Conservation (phyloP, 30 jellyfish, hydroid and myxozoan genomes). For the Hydractinia symbiolongicarpus region DNA sequence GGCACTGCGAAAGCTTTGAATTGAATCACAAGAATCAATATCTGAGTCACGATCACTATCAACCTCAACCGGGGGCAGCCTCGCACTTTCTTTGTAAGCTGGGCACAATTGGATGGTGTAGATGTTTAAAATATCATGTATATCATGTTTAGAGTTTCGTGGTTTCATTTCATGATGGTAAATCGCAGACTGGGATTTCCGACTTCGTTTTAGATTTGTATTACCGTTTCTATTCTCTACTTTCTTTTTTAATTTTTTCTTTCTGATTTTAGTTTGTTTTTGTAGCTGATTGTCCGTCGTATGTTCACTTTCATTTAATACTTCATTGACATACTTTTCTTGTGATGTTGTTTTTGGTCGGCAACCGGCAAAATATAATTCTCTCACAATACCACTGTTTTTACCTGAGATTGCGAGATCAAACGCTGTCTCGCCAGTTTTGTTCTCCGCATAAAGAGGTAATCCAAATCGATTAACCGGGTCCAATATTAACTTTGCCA, state of each 20-base stretch:
- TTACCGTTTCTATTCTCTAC: no score
- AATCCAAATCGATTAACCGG: neutral
- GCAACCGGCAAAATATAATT: slow-evolving; percentile 16
- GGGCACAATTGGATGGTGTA: slow-evolving; percentile 4
- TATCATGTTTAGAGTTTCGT: neutral
- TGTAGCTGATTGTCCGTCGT: neutral
- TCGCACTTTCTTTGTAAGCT: slow-evolving; percentile 11
- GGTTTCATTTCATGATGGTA: neutral
- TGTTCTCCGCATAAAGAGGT: neutral
- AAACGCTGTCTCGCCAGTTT: neutral
- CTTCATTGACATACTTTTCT: neutral
- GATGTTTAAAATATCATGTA: slow-evolving; percentile 3
- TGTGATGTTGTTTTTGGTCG: slow-evolving; percentile 1
- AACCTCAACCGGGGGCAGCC: neutral
- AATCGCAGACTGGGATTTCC: neutral
- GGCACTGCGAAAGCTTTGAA: slow-evolving; percentile 3
- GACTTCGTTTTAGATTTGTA: no score
- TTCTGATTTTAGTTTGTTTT: neutral
- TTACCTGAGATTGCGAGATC: neutral
- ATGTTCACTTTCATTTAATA: neutral
- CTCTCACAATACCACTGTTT: neutral
- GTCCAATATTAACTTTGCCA: neutral
- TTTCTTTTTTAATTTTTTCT: no score
- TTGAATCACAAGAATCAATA: neutral
- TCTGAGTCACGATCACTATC: neutral